These are phyloP conservation scores for Rapana venosa DNA, from an alignment of 2,888 invertebrate genomes.

Conservation along the genomic window DNA sequence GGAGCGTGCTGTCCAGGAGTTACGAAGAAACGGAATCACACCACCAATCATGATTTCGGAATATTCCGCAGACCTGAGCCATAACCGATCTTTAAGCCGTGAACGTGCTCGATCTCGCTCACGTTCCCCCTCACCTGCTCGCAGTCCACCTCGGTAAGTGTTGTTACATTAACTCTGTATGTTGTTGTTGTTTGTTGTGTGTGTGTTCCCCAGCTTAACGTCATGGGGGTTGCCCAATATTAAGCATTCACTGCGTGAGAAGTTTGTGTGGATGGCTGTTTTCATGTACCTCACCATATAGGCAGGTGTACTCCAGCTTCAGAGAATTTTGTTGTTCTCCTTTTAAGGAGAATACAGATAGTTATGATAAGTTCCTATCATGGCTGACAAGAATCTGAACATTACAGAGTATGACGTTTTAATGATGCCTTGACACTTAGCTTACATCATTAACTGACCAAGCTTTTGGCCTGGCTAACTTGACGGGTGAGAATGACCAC, in stretches of 20 bases:
- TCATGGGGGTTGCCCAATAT: not conserved
- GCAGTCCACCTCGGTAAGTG: slow-evolving; percentile 31
- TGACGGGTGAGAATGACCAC: not conserved
- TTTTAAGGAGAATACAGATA: no score
- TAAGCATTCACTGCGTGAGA: no score
- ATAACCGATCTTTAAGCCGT: slow-evolving; percentile 44
- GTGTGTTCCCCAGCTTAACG: not conserved
- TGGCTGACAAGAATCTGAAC: no score
- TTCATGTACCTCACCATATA: no score
- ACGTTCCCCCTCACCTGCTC: slow-evolving; percentile 32
- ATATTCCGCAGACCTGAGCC: slow-evolving; percentile 45
- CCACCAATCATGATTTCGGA: slow-evolving; percentile 69
- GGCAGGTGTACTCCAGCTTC: no score
- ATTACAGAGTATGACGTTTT: no score
- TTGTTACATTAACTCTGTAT: not conserved
- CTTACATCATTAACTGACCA: no score
- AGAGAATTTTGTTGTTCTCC: no score
- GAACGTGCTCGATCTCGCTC: slow-evolving; percentile 43
- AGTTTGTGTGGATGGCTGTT: not conserved
- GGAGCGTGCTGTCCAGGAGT: slow-evolving; percentile 76
- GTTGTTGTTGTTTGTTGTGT: not conserved
- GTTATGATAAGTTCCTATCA: no score
- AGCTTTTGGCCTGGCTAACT: no score
- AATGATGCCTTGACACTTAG: no score
- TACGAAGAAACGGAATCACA: slow-evolving; percentile 72